Percentiles rank a stretch among this genome's conserved stretches.
Evolutionary conservation across 2,888 invertebrate genomes (phyloP).

Genomic region (Drosophila kanekoi): DNA sequence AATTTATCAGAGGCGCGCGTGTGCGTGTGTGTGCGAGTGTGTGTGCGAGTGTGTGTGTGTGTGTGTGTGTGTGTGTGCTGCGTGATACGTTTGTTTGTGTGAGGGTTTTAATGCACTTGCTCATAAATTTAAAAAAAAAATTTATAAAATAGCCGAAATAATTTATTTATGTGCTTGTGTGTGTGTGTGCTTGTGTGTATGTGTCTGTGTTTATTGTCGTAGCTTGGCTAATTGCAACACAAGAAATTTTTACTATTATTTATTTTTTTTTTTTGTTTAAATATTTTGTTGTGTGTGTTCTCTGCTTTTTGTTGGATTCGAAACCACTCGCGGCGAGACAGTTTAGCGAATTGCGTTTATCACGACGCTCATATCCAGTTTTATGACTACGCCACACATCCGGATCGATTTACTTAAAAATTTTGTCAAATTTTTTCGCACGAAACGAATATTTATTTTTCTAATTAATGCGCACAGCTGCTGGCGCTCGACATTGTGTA

Average conservation of each 20-base stretch:
- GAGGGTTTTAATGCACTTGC: slow-evolving; percentile 27
- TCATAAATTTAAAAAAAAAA: slow-evolving; percentile 11
- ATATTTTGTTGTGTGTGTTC: background rate
- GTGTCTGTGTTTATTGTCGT: slow-evolving; percentile 33
- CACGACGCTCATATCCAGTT: slow-evolving; percentile 48
- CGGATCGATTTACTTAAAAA: slow-evolving; percentile 55
- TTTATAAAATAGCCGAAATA: slow-evolving; percentile 40
- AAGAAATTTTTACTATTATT: slow-evolving; percentile 33
- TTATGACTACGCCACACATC: slow-evolving; percentile 43
- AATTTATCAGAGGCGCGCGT: slow-evolving; percentile 20
- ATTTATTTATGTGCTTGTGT: slow-evolving; percentile 14
- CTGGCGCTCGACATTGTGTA: slow-evolving; percentile 63
- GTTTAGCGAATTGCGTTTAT: slow-evolving; percentile 25
- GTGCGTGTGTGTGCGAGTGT: slow-evolving; percentile 1
- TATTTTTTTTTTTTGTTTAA: slow-evolving; percentile 7
- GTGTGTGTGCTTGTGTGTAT: slow-evolving; percentile 10
- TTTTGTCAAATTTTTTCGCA: slow-evolving; percentile 64
- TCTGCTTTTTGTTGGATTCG: slow-evolving; percentile 24
- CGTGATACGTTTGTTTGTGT: slow-evolving; percentile 3
- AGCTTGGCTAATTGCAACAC: slow-evolving; percentile 59
- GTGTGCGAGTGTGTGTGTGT: slow-evolving; percentile 5
- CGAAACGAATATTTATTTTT: slow-evolving; percentile 67
- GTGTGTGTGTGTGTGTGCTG: slow-evolving; percentile 1
- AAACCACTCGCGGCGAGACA: slow-evolving; percentile 27
- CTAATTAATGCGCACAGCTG: slow-evolving; percentile 76